phyloP scores from a whole-genome alignment of 1,140 invertebrate genomes.

The Nasonia longicornis region DNA sequence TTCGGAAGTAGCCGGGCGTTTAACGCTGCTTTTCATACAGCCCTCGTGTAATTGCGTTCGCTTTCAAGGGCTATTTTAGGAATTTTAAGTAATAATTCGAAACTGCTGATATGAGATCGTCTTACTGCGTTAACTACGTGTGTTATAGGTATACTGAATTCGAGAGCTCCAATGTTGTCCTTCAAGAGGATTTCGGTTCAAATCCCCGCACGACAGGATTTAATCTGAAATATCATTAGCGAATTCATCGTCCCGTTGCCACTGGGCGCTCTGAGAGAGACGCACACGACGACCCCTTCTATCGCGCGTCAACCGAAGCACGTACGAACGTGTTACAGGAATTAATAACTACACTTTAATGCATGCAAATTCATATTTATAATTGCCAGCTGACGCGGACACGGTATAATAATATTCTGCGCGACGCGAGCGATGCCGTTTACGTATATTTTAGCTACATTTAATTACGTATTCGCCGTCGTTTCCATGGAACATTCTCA shows the following conservation, averaged over 20 bases:
- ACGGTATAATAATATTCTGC: not conserved
- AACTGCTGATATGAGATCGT: not conserved
- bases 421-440: no score
- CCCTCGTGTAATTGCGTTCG: conserved; percentile 11
- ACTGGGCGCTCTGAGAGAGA: not conserved
- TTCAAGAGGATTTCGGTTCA: conserved; percentile 26
- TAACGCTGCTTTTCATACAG: conserved; percentile 6
- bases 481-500: not conserved
- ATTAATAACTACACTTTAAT: conserved; percentile 25
- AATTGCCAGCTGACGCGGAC: not conserved
- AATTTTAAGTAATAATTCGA: conserved; percentile 4
- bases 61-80: not conserved
- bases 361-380: conserved; percentile 31
- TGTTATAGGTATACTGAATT: not conserved
- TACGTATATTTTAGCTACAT: conserved; percentile 4
- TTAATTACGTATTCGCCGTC: not conserved
- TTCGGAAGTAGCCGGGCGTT: not conserved
- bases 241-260: conserved; percentile 4
- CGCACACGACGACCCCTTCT: not conserved
- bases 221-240: conserved; percentile 42
- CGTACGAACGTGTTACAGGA: conserved; percentile 17
- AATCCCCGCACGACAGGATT: conserved; percentile 2
- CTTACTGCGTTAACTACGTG: no score
- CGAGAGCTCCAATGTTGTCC: not conserved
- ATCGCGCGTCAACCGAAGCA: not conserved